Percentiles rank a stretch among this genome's conserved stretches.
phyloP scores from a whole-genome alignment of 2,797 vertebrate species.

The Melanotaenia trifasciata region DNA sequence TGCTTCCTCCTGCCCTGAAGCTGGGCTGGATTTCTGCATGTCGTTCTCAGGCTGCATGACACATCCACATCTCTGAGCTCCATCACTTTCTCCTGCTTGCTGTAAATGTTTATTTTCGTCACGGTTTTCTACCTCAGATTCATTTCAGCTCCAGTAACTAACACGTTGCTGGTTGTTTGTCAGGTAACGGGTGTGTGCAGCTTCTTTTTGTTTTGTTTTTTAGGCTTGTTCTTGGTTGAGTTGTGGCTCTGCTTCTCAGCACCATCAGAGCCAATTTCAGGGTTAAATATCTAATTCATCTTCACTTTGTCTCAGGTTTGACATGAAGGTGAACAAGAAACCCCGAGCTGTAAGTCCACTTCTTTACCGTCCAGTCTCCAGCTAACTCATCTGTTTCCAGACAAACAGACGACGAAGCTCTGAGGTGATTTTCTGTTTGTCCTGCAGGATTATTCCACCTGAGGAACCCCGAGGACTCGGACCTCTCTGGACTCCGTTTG shows the following conservation, averaged over 20 bases:
- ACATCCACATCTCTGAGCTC: slow-evolving; percentile 26
- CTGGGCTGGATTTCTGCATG: slow-evolving; percentile 52
- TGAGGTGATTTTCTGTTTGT: background rate
- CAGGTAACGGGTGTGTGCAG: too few relatives aligned
- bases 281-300: slow-evolving; percentile 66
- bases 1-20: background rate
- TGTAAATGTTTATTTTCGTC: slow-evolving; percentile 12
- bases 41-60: slow-evolving; percentile 25
- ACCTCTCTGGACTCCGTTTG: slow-evolving; percentile 14
- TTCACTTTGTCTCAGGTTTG: slow-evolving; percentile 88
- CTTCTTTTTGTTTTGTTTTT: slow-evolving; percentile 31
- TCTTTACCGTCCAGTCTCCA: too few relatives aligned
- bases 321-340: slow-evolving; percentile 99
- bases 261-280: slow-evolving; percentile 32
- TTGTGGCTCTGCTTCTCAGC: slow-evolving; percentile 35
- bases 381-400: too few relatives aligned
- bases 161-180: too few relatives aligned
- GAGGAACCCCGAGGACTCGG: slow-evolving; percentile 24
- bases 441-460: slow-evolving; percentile 81
- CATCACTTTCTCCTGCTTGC: slow-evolving; percentile 24
- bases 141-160: slow-evolving; percentile 24
- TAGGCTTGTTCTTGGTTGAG: slow-evolving; percentile 43
- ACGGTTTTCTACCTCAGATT: slow-evolving; percentile 13
- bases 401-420: too few relatives aligned
- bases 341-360: slow-evolving; percentile 91